Conservation (phyloP, 2,113 vertebrate genomes). For the Barbus barbus region DNA sequence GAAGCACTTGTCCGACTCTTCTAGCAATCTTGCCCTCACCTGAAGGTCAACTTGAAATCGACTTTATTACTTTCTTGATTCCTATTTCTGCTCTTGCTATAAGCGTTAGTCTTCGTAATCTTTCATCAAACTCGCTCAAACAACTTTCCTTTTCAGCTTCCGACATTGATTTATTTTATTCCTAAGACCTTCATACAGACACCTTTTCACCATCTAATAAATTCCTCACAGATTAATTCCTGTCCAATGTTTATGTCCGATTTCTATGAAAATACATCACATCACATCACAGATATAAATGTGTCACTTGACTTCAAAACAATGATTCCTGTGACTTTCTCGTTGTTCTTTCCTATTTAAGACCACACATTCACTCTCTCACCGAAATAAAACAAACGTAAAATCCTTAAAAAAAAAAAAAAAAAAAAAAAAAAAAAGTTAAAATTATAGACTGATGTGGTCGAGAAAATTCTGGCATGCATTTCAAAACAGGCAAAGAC, state of each 20-base stretch:
- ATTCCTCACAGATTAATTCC: background rate
- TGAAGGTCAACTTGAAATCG: background rate
- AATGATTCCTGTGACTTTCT: background rate
- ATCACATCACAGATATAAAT: too few species aligned
- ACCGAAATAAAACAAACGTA: background rate
- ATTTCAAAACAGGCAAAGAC: constrained; percentile 54
- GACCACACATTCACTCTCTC: background rate
- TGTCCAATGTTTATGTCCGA: background rate
- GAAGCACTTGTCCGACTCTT: background rate
- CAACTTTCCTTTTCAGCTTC: background rate
- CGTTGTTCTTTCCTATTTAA: background rate
- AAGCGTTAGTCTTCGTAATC: too few species aligned
- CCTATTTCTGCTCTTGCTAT: too few species aligned
- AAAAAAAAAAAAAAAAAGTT: constrained; percentile 42
- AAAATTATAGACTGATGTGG: constrained; percentile 55
- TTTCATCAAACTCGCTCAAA: background rate
- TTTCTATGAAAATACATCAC: background rate
- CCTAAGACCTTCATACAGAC: background rate
- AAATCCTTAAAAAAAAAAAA: constrained; percentile 40
- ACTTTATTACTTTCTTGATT: background rate
- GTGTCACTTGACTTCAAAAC: background rate
- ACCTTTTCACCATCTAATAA: background rate
- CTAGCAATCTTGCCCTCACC: background rate
- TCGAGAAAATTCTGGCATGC: constrained; percentile 60
- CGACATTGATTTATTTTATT: background rate